Base-by-base conservation (phyloP, 2,113 vertebrate genomes). In the Proteles cristata region DNA sequence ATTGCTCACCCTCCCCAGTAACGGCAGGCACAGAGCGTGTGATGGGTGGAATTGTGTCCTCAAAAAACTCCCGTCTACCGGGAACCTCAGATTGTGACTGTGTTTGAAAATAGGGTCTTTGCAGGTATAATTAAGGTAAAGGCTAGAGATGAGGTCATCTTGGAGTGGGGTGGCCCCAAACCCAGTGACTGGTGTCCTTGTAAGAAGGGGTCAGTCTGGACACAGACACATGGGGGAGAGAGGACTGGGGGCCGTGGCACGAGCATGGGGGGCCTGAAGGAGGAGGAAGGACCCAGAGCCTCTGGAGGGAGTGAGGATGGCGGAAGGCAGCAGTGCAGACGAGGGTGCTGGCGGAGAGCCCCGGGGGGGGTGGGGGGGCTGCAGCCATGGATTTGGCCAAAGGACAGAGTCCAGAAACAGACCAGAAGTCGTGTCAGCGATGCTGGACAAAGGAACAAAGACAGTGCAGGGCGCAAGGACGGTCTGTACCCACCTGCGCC, bases 61-160 rank as follows among this genome's bases (percentile, higher is more conserved):
- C 7, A 2, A 15, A 31, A 35, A 53, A 35, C n/a, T n/a, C 33
- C 17, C 1, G 7, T 26, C 28, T 7, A 9, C 66, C 4, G 0
- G 11, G 65, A 69, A 16, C 65, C 31, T 33, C 43, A 14, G 21
- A 8, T 16, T 10, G 26, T 48, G 74, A 48, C 74, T 12, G 8
- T 28, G 73, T 17, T 31, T 28, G 73, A 45, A 76, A 45, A 16
- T 8, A 28, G 73, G 14, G 73, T 76, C 43, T 48, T 45, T 48
- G 43, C 74, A 31, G 74, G 48, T 77, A 43, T 48, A 15, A 17
- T 4, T 8, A 14, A 45, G 25, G 73, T 14, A 48, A 31, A 48
- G 74, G 26, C 1, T 17, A 7, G 73, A 16, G 14, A 48, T 15
- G 26, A 50, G 31, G 33, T 48, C 26, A 11, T 50, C 31, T 11